Evolutionary conservation across 2,797 vertebrate species (phyloP), one percentile per base, ranked within the genome.

Genomic region (Poecilia gillii): DNA sequence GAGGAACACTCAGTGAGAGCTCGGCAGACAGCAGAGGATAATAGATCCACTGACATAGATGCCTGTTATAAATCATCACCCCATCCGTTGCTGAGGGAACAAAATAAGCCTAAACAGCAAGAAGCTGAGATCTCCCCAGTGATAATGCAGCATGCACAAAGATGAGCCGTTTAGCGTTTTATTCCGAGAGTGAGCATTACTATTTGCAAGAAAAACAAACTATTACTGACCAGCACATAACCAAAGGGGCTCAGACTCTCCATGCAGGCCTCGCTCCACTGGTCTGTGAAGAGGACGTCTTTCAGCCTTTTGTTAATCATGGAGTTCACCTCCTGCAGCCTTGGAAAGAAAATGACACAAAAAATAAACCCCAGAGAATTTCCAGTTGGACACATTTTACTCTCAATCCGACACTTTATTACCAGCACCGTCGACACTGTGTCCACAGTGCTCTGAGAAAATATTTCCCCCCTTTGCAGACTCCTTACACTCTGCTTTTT

Each of bases 201-300:
- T 89, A 86, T 88, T 81, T 78, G 82, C 83, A 81, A 80, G 43
- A 85, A 77, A 59, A 76, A 18, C 11, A 87, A 87, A 53, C 73
- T 78, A 84, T 91, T 79, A 94, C 97, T 97, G 94, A 99, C 98
- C 98, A 98, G 94, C 86, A 99, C 96, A 6, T 99, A 99, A 92
- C 98, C 97, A 85, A 99, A 99, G 82, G 97, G 98, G 79, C 97
- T 97, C 90, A 99, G 95, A 4, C 97, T 95, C 72, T 99, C 98
- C 98, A 99, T 99, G 94, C 97, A 99, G 75, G 97, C 96, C 80
- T 99, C 98, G 0, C 97, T 99, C 98, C 98, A 99, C 93, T 99
- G 97, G 95, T 99, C 98, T 11, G 97, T 98, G 95, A 99, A 99
- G 75, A 99, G 97, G 80, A 97, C 98, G 55, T 99, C 98, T 94